Evolutionary conservation across 2,113 vertebrate species (phyloP).

Genomic region (mouse (Mus musculus)): GRCm39 chr1:191082001-191082500

Average conservation of each 20-base stretch:
- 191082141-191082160: conserved; percentile 11
- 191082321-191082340: neutral
- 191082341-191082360: neutral
- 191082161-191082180: conserved; percentile 25
- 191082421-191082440: neutral
- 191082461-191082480: neutral
- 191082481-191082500: neutral
- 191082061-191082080: neutral
- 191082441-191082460: neutral
- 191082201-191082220: conserved; percentile 81
- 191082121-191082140: conserved; percentile 16
- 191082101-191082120: conserved; percentile 18
- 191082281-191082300: neutral
- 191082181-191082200: neutral
- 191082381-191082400: neutral
- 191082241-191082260: neutral
- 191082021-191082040: conserved; percentile 90
- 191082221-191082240: neutral
- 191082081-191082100: conserved; percentile 45
- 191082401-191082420: neutral
- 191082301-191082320: neutral
- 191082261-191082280: neutral
- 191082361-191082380: neutral
- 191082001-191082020: conserved; percentile 91
- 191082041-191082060: conserved; percentile 84